Base-by-base conservation (phyloP, 2,888 invertebrate species). In the Azorinus chamasolen region DNA sequence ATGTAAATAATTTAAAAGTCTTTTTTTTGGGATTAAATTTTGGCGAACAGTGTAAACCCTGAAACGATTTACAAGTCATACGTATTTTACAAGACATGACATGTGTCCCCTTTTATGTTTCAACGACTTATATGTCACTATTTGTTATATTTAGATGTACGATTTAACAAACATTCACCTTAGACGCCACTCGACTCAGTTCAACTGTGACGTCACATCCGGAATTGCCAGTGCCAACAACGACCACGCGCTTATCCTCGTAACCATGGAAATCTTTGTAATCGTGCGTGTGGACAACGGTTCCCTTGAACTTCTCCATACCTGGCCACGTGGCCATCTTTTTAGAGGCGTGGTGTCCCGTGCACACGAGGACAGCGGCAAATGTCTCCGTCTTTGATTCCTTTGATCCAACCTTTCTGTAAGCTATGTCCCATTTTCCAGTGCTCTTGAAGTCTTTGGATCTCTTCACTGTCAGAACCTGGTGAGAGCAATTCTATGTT, bases 191-290 rank as follows among this genome's bases (percentile, higher is more conserved):
- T 25, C 90, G 81, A 64, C 91, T 87, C 32, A 94, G 82, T 55
- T 94, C 94, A 4, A 93, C 93, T 20, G 93, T 93, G 10, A 91
- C 89, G 84, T 94, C 94, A 6, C 93, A 88, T 0, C 93, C 94
- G 1, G 94, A 94, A 77, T 94, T 94, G 3, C 94, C 94, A 59
- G 94, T 92, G 2, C 94, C 94, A 32, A 94, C 85, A 2, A 94
- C 89, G 20, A 94, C 88, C 3, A 94, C 93, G 43, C 90, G 82
- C 80, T 92, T 92, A 51, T 88, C 91, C 27, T 85, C 87, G 70
- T 78, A 91, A 10, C 88, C 87, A 27, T 62, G 51, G 32, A 71
- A 80, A 64, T 89, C 82, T 46, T 83, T 87, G 76, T 89, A 91
- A 54, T 89, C 88, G 48, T 90, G 91, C 0, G 89, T 79, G 57